Evolutionary conservation across 2,113 vertebrate species (phyloP), one percentile per base, ranked within the genome.

Genomic region (Chaetops frenatus): DNA sequence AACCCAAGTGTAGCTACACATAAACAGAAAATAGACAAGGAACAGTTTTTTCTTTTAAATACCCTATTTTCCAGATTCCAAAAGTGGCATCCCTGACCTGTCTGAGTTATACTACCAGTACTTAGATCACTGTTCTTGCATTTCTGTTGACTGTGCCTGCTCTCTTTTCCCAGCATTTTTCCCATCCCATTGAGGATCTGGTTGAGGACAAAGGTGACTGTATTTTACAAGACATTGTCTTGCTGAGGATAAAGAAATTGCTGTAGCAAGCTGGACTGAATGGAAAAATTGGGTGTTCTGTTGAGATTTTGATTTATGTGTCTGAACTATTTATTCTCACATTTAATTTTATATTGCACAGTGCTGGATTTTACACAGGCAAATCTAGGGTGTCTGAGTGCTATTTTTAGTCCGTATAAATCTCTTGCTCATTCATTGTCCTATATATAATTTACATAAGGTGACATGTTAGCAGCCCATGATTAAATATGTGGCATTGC

Each of bases 341-440:
- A 60, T 76, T 89, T 94, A 86, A 91, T 79, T 92, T 94, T 86
- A 20, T 76, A 69, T 78, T 92, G 86, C 35, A 24, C 88, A 74
- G 8, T 64, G 5, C 44, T 84, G 61, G 67, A 47, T 92, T 92
- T 95, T 94, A 76, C 69, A 51, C 12, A 24, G 65, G 72, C 61
- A 90, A 85, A 74, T 72, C 23, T 54, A 80, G 84, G 18, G 11
- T 87, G 36, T 67, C 61, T 81, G 64, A 48, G 25, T 67, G 48
- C 51, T 89, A 64, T 87, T 89, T 76, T 87, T 81, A 58, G 57
- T 65, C 23, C 50, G 7, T 38, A 86, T 66, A 81, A 86, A 86
- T 69, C 45, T 94, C 40, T 67, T 72, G 36, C 15, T 65, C 31
- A 27, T 89, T 91, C 45, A 50, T 69, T 89, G 42, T 90, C 29